Percentiles rank a stretch among this genome's conserved stretches.
phyloP scores from a whole-genome alignment of 2,888 invertebrate species.

The Yponomeuta sedellus region DNA sequence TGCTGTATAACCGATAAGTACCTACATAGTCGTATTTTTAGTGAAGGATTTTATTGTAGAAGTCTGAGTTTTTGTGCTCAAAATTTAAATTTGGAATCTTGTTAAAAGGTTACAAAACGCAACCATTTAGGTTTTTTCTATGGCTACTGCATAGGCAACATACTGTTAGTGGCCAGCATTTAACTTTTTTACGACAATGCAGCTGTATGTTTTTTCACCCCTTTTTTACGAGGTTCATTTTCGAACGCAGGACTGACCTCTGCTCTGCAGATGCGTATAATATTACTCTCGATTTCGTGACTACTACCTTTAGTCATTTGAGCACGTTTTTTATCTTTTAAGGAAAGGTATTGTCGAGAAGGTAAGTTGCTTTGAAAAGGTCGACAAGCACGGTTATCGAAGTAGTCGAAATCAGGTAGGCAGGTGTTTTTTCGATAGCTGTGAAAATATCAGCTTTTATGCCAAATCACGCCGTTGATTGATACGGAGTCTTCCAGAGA shows the following conservation, averaged over 20 bases:
- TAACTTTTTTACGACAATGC: conserved; percentile 4
- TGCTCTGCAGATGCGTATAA: conserved; percentile 29
- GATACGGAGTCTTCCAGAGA: conserved; percentile 3
- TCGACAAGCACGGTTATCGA: conserved; percentile 33
- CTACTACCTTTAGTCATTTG: background rate
- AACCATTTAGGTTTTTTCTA: background rate
- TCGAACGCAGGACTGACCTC: background rate
- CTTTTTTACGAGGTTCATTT: conserved; percentile 29
- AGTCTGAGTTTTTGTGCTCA: background rate
- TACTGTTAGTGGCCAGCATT: conserved; percentile 17
- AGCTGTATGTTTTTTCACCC: conserved; percentile 30
- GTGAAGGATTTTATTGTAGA: too few species aligned
- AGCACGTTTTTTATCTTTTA: too few species aligned
- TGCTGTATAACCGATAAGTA: too few species aligned
- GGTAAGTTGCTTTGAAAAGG: background rate
- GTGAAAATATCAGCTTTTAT: conserved; percentile 29
- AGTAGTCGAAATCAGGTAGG: conserved; percentile 5
- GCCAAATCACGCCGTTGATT: conserved; percentile 31
- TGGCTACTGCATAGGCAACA: background rate
- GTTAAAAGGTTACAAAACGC: background rate
- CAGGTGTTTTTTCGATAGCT: conserved; percentile 20
- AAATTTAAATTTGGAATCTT: background rate
- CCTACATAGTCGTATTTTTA: too few species aligned
- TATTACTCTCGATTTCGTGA: background rate
- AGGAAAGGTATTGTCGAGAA: too few species aligned